A percentile compares a stretch with the other conserved stretches of the same genome.
Evolutionary conservation across 2,113 vertebrate genomes (phyloP).

Genomic region (Siphamia tubifer): DNA sequence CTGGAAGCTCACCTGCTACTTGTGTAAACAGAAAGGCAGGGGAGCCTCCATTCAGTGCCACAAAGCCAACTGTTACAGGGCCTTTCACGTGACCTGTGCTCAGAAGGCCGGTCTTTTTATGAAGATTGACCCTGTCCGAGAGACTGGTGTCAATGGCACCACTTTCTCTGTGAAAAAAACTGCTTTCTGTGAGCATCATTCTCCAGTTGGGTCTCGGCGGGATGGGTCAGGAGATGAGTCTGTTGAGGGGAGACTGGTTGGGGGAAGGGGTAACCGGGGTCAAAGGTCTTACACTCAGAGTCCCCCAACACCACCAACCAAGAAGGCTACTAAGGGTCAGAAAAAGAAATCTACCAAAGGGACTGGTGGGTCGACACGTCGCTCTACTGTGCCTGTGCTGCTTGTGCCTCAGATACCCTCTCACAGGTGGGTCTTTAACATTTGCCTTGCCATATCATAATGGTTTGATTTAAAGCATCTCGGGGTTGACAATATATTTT

Average conservation of each 20-base stretch:
- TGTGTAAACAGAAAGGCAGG: conserved; percentile 95
- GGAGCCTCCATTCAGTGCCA: conserved; percentile 99
- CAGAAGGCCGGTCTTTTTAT: conserved; percentile 95
- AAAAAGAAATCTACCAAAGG: conserved; percentile 89
- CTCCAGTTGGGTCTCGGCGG: conserved; percentile 78
- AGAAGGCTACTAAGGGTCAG: conserved; percentile 81
- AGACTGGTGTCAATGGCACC: conserved; percentile 91
- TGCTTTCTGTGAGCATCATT: conserved; percentile 92
- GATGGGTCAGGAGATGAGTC: conserved; percentile 74
- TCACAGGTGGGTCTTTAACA: conserved; percentile 83
- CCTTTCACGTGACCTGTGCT: conserved; percentile 96
- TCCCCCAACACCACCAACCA: conserved; percentile 63
- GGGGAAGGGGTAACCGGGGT: conserved; percentile 76
- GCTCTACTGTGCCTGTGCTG: conserved; percentile 81
- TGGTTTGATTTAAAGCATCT: too few relatives aligned
- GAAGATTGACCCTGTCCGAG: conserved; percentile 97
- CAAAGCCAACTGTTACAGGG: conserved; percentile 97
- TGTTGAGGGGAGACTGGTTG: conserved; percentile 76
- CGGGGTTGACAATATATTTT: too few relatives aligned
- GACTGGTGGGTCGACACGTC: conserved; percentile 66
- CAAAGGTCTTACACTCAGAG: conserved; percentile 79
- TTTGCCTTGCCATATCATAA: too few relatives aligned
- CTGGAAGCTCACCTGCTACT: conserved; percentile 96
- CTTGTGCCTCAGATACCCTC: conserved; percentile 92
- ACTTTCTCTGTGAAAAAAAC: conserved; percentile 97